Evolutionary conservation across 2,888 invertebrate species (phyloP), one percentile per base, ranked within the genome.

Genomic region (Cephus rjabovi): DNA sequence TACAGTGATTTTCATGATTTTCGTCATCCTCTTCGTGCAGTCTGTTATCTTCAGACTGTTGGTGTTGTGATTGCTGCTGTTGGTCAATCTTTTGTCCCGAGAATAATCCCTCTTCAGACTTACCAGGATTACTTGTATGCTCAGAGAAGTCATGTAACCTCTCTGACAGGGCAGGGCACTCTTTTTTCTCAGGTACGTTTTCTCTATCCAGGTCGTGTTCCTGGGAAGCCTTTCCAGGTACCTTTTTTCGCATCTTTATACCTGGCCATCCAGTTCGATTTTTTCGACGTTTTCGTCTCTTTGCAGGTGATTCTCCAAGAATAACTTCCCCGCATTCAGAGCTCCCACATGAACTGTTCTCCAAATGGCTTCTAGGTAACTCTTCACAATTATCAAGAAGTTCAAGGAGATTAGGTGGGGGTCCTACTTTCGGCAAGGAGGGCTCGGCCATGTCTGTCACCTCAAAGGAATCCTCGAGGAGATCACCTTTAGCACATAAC

Each of bases 211-310:
- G 80, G 68, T 83, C 82, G 23, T 75, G 81, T 69, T 85, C 83
- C 30, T 78, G 79, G 31, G 78, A 68, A n/a, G 85, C 83, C 69
- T 87, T 88, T 0, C 80, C 76, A 40, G 86, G 86, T 31, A 88
- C 75, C 80, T 89, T 89, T 76, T 87, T 88, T 34, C 87, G 85
- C 79, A 90, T 89, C 79, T 90, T 90, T 69, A 89, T 92, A 2
- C 91, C 90, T 0, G 97, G 97, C 97, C 97, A 97, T 12, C 97
- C 97, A 0, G 97, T 97, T 80, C 94, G 93, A 90, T 97, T 97
- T 90, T 95, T 95, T 92, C 95, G 95, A 90, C 94, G 94, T 88
- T 95, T 94, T 82, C 93, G 93, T 76, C 93, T 92, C 74, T 94
- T 93, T 15, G 88, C 77, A 0, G 91, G 91, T 1, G 86, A 89